phyloP scores from a whole-genome alignment of 92 coral and sea anemone species.

The Desmophyllum pertusum region DNA sequence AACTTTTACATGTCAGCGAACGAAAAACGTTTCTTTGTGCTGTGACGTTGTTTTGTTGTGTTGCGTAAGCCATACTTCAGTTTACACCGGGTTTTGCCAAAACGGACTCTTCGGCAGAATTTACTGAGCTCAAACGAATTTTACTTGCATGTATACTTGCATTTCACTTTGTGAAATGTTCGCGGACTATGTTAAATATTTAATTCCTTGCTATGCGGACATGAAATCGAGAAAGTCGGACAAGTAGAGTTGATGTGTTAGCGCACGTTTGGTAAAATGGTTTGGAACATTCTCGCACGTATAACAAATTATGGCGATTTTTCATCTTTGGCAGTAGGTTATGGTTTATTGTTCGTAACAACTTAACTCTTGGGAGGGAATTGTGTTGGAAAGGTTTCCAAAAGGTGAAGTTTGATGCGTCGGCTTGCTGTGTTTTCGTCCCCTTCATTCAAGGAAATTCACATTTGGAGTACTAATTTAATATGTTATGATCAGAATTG shows the following conservation, averaged over 20 bases:
- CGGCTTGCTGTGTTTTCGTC: neutral
- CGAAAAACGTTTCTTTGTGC: neutral
- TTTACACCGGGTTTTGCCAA: neutral
- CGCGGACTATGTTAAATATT: neutral
- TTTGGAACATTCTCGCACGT: neutral
- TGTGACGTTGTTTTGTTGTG: neutral
- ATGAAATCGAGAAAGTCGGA: neutral
- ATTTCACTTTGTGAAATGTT: neutral
- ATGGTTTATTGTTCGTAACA: neutral
- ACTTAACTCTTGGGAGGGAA: neutral
- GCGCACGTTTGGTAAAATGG: neutral
- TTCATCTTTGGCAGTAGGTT: neutral
- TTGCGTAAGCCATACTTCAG: neutral
- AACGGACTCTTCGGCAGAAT: neutral
- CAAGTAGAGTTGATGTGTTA: neutral
- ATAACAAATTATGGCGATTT: neutral
- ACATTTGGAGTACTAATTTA: neutral
- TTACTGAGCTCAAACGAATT: neutral
- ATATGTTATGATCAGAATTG: neutral
- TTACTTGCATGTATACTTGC: neutral
- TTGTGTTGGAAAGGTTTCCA: neutral
- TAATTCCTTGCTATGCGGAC: neutral
- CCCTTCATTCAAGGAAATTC: neutral
- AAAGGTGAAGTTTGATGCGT: neutral
- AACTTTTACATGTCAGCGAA: too few species aligned